Evolutionary conservation across 2,888 invertebrate genomes (phyloP), one percentile per base, ranked within the genome.

Genomic region (Mechanitis messenoides): DNA sequence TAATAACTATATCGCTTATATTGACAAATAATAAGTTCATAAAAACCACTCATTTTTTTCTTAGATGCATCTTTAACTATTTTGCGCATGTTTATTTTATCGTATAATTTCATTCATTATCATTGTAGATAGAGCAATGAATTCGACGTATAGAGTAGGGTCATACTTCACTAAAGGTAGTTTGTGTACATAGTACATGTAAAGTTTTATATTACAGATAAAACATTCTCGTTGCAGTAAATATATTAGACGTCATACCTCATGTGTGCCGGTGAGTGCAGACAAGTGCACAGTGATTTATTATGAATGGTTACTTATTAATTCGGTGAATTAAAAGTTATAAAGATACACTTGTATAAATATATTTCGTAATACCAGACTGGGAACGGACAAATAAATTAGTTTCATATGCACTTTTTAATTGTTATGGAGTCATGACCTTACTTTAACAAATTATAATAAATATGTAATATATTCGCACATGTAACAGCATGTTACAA

Each of bases 181-280:
- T 61, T 55, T 56, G 45, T 38, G 12, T 62, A 33, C 31, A 55
- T 20, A 42, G 67, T 65, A 63, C 63, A 63, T 68, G 59, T 63
- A 59, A 63, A 59, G 70, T 73, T 77, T 71, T 78, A 81, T 74
- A 80, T 87, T 87, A 68, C 89, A 89, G 89, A 89, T 89, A 73
- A 83, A 81, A 75, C 72, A 78, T 78, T 84, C 87, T 80, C 67
- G 81, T 86, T 88, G 88, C 88, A 74, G 88, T 85, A 85, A 79
- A 79, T 84, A 81, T 75, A 68, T 87, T 81, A 86, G 83, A 75
- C 78, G 82, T 64, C 81, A 83, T 76, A 74, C 83, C 60, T 72
- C 81, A 72, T 83, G 84, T 81, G 76, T 83, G 79, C 76, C 84
- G 87, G 89, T 88, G 84, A 89, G 89, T 85, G 80, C 79, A 77